Conservation (phyloP, 2,113 vertebrate species). For the Australoheros scitulus region DNA sequence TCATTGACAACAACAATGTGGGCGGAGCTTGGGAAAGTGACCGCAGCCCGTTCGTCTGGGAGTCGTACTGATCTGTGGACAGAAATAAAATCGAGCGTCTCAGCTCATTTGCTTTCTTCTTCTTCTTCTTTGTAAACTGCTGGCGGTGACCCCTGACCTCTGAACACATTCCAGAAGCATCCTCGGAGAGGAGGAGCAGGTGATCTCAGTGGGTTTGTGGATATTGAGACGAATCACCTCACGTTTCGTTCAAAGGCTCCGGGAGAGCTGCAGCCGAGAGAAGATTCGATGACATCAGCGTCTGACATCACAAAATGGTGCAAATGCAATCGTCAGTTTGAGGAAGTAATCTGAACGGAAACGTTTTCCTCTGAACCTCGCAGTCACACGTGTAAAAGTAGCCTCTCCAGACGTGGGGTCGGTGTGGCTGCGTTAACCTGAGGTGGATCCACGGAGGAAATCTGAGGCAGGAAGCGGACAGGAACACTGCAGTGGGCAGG, state of each 20-base stretch:
- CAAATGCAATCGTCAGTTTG: too few species aligned
- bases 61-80: slow-evolving; percentile 13
- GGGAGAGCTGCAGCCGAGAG: neutral
- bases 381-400: too few species aligned
- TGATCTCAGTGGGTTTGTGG: slow-evolving; percentile 22
- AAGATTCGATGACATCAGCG: neutral
- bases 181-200: slow-evolving; percentile 13
- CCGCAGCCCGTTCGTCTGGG: neutral
- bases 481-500: neutral
- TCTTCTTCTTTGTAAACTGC: slow-evolving; percentile 20
- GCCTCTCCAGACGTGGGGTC: neutral
- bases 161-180: slow-evolving; percentile 70
- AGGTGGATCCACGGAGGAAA: neutral
- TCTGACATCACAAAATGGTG: neutral
- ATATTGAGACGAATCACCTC: neutral
- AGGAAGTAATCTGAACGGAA: neutral
- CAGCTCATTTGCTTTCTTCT: slow-evolving; percentile 22
- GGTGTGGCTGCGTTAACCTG: neutral
- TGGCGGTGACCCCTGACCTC: slow-evolving; percentile 56
- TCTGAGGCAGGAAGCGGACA: neutral
- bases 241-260: neutral
- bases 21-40: neutral
- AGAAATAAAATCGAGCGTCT: neutral
- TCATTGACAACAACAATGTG: neutral
- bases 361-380: neutral